These are phyloP conservation scores for Dryobota labecula DNA, from an alignment of 2,888 invertebrate genomes.

Conservation along the genomic window DNA sequence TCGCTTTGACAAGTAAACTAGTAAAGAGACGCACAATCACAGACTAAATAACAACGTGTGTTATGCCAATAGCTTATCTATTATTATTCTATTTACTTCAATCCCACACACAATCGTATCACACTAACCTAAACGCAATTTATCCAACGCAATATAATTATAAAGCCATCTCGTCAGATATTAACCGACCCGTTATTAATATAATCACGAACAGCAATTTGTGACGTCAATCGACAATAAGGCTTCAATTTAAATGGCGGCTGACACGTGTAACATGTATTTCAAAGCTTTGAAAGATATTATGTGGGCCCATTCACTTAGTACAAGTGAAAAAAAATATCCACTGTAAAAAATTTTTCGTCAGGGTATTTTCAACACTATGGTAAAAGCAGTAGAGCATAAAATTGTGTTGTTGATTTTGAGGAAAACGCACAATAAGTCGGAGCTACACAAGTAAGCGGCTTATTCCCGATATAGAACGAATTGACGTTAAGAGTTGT, in stretches of 20 bases:
- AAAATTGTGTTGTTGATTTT: background rate
- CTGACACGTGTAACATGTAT: slow-evolving; percentile 65
- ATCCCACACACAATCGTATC: background rate
- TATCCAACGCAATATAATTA: slow-evolving; percentile 21
- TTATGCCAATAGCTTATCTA: background rate
- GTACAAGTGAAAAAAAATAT: slow-evolving; percentile 60
- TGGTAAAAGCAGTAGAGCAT: background rate
- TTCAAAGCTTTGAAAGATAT: slow-evolving; percentile 46
- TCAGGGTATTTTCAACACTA: slow-evolving; percentile 24
- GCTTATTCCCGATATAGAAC: slow-evolving; percentile 57
- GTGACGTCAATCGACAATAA: slow-evolving; percentile 46
- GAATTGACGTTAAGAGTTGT: slow-evolving; percentile 54
- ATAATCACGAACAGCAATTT: slow-evolving; percentile 35
- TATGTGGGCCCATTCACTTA: slow-evolving; percentile 44
- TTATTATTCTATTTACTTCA: background rate
- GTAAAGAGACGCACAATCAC: too few species aligned
- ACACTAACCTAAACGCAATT: slow-evolving; percentile 3
- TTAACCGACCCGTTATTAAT: slow-evolving; percentile 7
- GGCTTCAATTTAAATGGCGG: slow-evolving; percentile 38
- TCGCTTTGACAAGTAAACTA: too few species aligned
- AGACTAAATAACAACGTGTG: too few species aligned
- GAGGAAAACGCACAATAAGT: slow-evolving; percentile 31
- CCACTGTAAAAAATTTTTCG: slow-evolving; percentile 23
- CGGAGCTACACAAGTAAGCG: slow-evolving; percentile 54
- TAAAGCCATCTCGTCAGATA: slow-evolving; percentile 13